phyloP scores from a whole-genome alignment of 1,140 invertebrate genomes.

The Ceratosolen fusciceps region DNA sequence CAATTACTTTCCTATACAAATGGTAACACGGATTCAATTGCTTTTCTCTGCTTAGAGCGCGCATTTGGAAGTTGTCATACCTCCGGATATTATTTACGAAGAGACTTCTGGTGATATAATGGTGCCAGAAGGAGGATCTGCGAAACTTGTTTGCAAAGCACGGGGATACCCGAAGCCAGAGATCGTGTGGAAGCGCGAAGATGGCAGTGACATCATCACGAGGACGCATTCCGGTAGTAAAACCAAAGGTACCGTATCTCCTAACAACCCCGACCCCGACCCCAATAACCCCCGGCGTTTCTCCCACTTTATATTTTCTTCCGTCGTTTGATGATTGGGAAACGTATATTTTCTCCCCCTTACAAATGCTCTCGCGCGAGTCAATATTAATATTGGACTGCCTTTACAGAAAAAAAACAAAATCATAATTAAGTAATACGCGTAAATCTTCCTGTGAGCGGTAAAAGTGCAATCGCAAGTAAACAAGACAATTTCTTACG shows the following conservation, averaged over 20 bases:
- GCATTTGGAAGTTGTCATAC: constrained; percentile 89
- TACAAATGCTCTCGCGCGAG: too few relatives aligned
- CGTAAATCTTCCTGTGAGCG: too few relatives aligned
- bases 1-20: not conserved
- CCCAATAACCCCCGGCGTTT: too few relatives aligned
- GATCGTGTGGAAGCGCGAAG: constrained; percentile 89
- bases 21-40: not conserved
- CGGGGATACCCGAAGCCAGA: constrained; percentile 87
- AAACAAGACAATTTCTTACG: too few relatives aligned
- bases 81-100: constrained; percentile 90
- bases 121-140: constrained; percentile 91
- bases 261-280: too few relatives aligned
- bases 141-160: constrained; percentile 88
- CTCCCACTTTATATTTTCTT: too few relatives aligned
- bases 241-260: constrained; percentile 76
- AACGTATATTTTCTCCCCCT: too few relatives aligned
- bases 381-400: too few relatives aligned
- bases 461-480: too few relatives aligned
- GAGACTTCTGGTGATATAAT: constrained; percentile 91
- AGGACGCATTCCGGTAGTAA: constrained; percentile 78
- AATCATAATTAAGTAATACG: too few relatives aligned
- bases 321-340: too few relatives aligned
- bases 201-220: constrained; percentile 85
- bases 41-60: constrained; percentile 76
- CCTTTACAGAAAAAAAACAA: too few relatives aligned